Base-by-base conservation (phyloP, 2,888 invertebrate genomes). In the Drosophila melanosoma region DNA sequence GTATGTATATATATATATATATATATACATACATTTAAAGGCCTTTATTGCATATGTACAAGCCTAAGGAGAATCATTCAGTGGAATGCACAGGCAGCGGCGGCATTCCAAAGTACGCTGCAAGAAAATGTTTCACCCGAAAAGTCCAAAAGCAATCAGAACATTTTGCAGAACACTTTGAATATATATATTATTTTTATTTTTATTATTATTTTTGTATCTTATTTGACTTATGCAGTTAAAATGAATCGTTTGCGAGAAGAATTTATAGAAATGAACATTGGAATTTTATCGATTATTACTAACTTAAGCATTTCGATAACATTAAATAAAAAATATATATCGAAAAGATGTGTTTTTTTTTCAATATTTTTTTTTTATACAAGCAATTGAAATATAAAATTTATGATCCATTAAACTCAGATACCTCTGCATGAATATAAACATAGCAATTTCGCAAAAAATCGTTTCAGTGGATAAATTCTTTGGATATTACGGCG, bases 11-110 rank as follows among this genome's bases (percentile, higher is more conserved):
- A n/a, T 52, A 23, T 12, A 17, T 53, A 29, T 60, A 26, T 58
- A 32, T 40, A 53, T 40, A 48, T 48, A 68, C 42, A 69, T 42
- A 53, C 42, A 69, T 42, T 49, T 15, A 23, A 23, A 23, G 20
- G 61, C 79, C 69, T 64, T 74, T 36, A 79, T 79, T 79, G 79
- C 69, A 79, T 74, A 59, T 65, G 58, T 38, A 45, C 63, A 36
- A 68, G 68, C 54, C 68, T 38, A 54, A 23, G 38, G 36, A 51
- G 59, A 77, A 40, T 61, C 68, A 57, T 65, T 73, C 65, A 54
- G 63, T 54, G 57, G 45, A 62, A 62, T 58, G 69, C 67, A 59
- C 59, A 42, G 54, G 33, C 70, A 69, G 69, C 59, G 66, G 32
- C 57, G 52, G 61, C 61, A 65, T 65, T 54, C 60, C 51, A 45